Evolutionary conservation across 2,888 invertebrate species (phyloP).

Genomic region (Erebia palarica): DNA sequence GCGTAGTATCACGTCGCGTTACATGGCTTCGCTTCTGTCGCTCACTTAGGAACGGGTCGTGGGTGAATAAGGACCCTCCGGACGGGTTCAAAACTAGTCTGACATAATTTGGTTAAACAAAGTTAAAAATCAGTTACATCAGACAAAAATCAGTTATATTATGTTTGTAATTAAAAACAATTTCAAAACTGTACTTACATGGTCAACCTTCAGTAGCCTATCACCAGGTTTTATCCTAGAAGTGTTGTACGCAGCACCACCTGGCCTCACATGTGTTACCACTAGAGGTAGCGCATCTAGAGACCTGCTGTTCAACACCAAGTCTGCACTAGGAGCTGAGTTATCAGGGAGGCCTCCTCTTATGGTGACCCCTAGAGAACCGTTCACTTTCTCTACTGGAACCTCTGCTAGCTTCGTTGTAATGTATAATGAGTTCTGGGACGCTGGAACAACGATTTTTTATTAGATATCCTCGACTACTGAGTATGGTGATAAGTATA

Average conservation of each 20-base stretch:
- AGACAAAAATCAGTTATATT: no score
- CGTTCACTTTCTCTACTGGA: slow-evolving; percentile 89
- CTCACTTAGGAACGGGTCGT: no score
- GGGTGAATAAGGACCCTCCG: no score
- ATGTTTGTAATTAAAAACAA: not conserved
- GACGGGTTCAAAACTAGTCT: no score
- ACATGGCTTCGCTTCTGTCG: no score
- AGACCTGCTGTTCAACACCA: slow-evolving; percentile 82
- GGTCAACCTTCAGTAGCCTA: slow-evolving; percentile 93
- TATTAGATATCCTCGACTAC: not conserved
- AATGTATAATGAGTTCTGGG: slow-evolving; percentile 88
- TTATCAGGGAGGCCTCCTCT: slow-evolving; percentile 88
- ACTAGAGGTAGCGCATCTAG: slow-evolving; percentile 88
- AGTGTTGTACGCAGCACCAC: slow-evolving; percentile 94
- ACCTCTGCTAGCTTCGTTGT: slow-evolving; percentile 91
- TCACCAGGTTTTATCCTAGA: slow-evolving; percentile 96
- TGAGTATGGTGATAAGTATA: not conserved
- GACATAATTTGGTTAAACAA: no score
- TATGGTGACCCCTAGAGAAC: slow-evolving; percentile 94
- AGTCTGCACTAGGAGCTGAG: slow-evolving; percentile 81
- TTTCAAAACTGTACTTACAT: slow-evolving; percentile 73
- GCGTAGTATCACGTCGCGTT: no score
- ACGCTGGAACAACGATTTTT: slow-evolving; percentile 63
- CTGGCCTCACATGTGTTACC: slow-evolving; percentile 93
- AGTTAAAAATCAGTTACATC: no score